Base-by-base conservation (phyloP, 2,888 invertebrate genomes). In the Tetragonula carbonaria region DNA sequence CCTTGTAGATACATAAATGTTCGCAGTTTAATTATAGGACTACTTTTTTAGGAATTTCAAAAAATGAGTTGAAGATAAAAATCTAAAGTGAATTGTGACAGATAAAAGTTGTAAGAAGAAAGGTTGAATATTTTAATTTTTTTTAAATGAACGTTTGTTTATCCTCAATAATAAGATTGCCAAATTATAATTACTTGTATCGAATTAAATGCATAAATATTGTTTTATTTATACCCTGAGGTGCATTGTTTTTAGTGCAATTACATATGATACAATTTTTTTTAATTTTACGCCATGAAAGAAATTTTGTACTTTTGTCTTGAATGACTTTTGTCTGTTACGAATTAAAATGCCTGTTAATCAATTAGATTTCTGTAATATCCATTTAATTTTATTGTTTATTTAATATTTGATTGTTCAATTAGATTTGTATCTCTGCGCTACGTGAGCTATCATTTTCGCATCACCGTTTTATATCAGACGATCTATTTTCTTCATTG, bases 401-500 rank as follows among this genome's bases (percentile, higher is more conserved):
- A 28, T 28, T 51, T 51, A 63, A n/a, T 8, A 50, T 68, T 50
- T 1, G 57, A 0, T 5, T 23, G 13, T 70, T 23, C n/a, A 62
- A 18, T 18, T 18, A 45, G 55, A 16, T 72, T 55, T 55, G 13
- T 21, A 57, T 65, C n/a, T 28, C 28, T 28, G 4, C 8, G n/a
- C 55, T 33, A 63, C 76, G 70, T 62, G 77, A 65, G 11, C 38
- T 82, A 82, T 82, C 83, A 59, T 33, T 55, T 28, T 11, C 45
- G 4, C 23, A 82, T 84, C 83, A 74, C 16, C n/a, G 23, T 21
- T 21, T 23, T 33, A 14, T 71, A 82, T 78, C 77, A 13, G 13
- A 21, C 70, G 13, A 82, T 82, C 77, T 76, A 63, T 74, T 80
- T 62, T n/a, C 73, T 81, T 73, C 68, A 53, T 80, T 72, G n/a